Evolutionary conservation across 2,888 invertebrate genomes (phyloP), one percentile per base, ranked within the genome.

Genomic region (Isotomurus palustris): DNA sequence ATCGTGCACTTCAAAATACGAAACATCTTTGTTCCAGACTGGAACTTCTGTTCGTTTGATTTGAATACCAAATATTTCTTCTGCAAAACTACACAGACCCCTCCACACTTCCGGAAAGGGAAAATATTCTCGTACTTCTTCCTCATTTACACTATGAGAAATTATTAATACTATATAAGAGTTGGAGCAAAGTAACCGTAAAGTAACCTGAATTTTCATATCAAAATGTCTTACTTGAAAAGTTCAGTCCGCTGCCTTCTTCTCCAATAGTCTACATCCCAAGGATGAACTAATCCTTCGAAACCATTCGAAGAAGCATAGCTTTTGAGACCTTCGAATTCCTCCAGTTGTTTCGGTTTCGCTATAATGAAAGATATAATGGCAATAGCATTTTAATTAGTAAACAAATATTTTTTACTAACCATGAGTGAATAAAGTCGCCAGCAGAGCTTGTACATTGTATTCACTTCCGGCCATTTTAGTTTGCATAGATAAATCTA

Each of bases 401-500:
- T 17, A 45, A 36, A 32, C 8, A 32, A 8, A 32, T n/a, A 14
- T n/a, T 58, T 48, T 24, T 25, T 25, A 28, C 35, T 40, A 57
- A 68, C 68, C 61, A 41, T 53, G 49, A n/a, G 53, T 45, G 19
- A 68, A 58, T 32, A 69, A 45, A 3, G 67, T 68, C n/a, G 67
- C 66, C 17, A 95, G 78, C 60, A 86, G 81, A 59, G 81, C 79
- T 65, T 85, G 79, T 0, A 93, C 84, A 74, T 86, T 87, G 51
- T 87, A 83, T 14, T 89, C 76, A 64, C 79, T 85, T 8, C 86
- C 88, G 6, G 92, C 91, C 91, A 95, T 86, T 80, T 93, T 94
- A 0, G 91, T 92, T 77, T 88, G 85, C 90, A 95, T 90, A 35
- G 89, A 90, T 85, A 94, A 85, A 36, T 91, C 85, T 0, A 84